Conservation (phyloP, 1,140 invertebrate species). For the roundworm (Caenorhabditis elegans) region WBcel235 BX284605.5:1283001-1283500, state of each 20-base stretch:
- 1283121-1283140: constrained; percentile 69
- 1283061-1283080: constrained; percentile 69
- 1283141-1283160: constrained; percentile 67
- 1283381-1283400: background rate
- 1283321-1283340: constrained; percentile 61
- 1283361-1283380: constrained; percentile 65
- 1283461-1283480: background rate
- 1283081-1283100: constrained; percentile 70
- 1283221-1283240: constrained; percentile 67
- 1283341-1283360: constrained; percentile 68
- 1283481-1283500: constrained; percentile 11
- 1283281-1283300: constrained; percentile 23
- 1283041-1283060: constrained; percentile 64
- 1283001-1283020: constrained; percentile 69
- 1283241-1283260: constrained; percentile 67
- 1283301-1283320: constrained; percentile 16
- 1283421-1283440: too few species aligned
- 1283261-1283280: constrained; percentile 54
- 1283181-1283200: constrained; percentile 71
- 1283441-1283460: constrained; percentile 28
- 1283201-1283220: constrained; percentile 69
- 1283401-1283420: constrained; percentile 30
- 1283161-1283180: constrained; percentile 56
- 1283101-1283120: constrained; percentile 67
- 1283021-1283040: constrained; percentile 50